Conservation (phyloP, 1,140 invertebrate species). For the Drosophila tropicalis region DNA sequence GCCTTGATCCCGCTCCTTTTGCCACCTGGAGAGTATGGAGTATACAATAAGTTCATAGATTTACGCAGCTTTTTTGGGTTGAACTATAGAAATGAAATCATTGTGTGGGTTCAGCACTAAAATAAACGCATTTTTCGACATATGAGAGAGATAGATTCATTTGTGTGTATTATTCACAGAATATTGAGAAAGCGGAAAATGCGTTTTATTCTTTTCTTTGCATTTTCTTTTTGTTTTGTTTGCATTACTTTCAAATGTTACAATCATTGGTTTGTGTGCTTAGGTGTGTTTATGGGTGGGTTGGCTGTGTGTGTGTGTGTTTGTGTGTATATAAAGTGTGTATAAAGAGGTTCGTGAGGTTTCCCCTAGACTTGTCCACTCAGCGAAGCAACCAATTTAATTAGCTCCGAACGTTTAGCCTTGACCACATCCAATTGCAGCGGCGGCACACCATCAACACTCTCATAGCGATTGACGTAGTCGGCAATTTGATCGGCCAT, state of each 20-base stretch:
- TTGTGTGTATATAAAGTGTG: background rate
- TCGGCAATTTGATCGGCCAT: constrained; percentile 87
- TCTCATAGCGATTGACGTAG: constrained; percentile 83
- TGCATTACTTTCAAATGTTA: background rate
- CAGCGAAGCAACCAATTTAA: constrained; percentile 82
- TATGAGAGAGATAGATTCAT: background rate
- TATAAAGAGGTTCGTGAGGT: background rate
- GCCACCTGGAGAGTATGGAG: no score
- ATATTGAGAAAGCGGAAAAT: background rate
- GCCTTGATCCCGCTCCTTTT: no score
- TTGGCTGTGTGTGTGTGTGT: background rate
- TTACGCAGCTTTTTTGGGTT: no score
- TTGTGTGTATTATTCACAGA: no score
- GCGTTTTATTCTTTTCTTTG: background rate
- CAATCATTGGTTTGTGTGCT: background rate
- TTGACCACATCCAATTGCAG: constrained; percentile 82
- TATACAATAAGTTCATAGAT: no score
- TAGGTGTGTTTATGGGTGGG: background rate
- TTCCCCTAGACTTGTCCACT: constrained; percentile 41
- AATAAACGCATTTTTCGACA: background rate
- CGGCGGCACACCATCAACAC: constrained; percentile 52
- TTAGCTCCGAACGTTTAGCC: constrained; percentile 84
- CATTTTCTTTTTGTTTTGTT: no score
- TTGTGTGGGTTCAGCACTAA: background rate
- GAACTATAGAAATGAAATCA: background rate